phyloP scores from a whole-genome alignment of 2,113 vertebrate genomes.

The Solenodon paradoxus region DNA sequence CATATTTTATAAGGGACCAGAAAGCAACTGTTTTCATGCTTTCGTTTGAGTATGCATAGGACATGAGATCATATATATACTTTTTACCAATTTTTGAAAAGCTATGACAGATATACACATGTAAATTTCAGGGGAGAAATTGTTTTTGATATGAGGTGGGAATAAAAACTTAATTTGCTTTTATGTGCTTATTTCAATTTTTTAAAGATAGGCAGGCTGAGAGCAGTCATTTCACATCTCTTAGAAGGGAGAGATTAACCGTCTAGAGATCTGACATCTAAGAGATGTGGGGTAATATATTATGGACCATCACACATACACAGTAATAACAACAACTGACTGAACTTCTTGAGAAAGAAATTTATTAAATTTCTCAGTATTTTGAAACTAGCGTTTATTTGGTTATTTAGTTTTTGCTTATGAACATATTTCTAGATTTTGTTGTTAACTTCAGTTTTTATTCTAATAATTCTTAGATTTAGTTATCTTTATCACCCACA shows the following conservation, averaged over 20 bases:
- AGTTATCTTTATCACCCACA: neutral
- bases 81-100: neutral
- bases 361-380: neutral
- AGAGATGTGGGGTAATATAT: neutral
- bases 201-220: neutral
- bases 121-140: neutral
- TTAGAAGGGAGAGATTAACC: neutral
- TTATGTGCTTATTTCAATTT: neutral
- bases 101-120: neutral
- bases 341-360: neutral
- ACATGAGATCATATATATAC: neutral
- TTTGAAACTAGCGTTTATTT: neutral
- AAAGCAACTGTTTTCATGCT: neutral
- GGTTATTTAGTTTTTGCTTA: constrained; percentile 1
- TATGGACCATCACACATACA: neutral
- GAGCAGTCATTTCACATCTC: neutral
- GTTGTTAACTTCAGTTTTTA: constrained; percentile 20
- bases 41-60: neutral
- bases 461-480: neutral
- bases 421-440: neutral
- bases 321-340: neutral
- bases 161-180: neutral
- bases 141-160: neutral
- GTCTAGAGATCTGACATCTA: neutral
- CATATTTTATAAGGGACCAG: neutral